Base-by-base conservation (phyloP, 2,113 vertebrate genomes). In the Antigone vipio region DNA sequence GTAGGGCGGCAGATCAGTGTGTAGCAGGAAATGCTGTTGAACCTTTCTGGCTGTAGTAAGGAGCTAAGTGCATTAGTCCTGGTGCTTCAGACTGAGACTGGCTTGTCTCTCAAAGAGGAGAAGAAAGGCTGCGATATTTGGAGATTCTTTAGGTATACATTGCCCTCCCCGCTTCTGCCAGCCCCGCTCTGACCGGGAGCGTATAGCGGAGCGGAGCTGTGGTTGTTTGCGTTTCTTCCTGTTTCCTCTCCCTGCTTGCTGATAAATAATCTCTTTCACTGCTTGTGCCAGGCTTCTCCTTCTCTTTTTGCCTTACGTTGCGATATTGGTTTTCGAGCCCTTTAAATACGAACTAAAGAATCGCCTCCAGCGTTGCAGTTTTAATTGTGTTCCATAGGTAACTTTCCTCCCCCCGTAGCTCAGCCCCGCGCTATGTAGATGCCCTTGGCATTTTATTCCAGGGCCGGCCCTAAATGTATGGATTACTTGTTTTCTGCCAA, bases 401-500 rank as follows among this genome's bases (percentile, higher is more conserved):
- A 82, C 85, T 86, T 78, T 87, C 77, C 44, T 42, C 30, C 69
- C 50, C 40, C 34, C 16, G 11, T 2, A 79, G 62, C 24, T 80
- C 78, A n/a, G 44, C 59, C 68, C 40, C 9, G n/a, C 4, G 6
- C 42, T 80, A 9, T 27, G 24, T 58, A 68, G 67, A 86, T 62
- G 47, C 44, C 82, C 80, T 96, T 93, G 88, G 82, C 60, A 84
- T 74, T 87, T 96, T 66, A 62, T 75, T 85, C 22, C 73, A 75
- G 59, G 59, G 76, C 45, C 52, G 86, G 53, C 89, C 89, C 47
- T 94, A 91, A 92, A 83, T 68, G 75, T 93, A 79, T 78, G 85
- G 87, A 94, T 97, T 95, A 90, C 89, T 95, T 88, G 88, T 89
- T 81, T 72, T 93, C 94, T 96, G 45, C 78, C 96, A 97, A 95